Base-by-base conservation (phyloP, 1,140 invertebrate species). In the Globodera ellingtonae region DNA sequence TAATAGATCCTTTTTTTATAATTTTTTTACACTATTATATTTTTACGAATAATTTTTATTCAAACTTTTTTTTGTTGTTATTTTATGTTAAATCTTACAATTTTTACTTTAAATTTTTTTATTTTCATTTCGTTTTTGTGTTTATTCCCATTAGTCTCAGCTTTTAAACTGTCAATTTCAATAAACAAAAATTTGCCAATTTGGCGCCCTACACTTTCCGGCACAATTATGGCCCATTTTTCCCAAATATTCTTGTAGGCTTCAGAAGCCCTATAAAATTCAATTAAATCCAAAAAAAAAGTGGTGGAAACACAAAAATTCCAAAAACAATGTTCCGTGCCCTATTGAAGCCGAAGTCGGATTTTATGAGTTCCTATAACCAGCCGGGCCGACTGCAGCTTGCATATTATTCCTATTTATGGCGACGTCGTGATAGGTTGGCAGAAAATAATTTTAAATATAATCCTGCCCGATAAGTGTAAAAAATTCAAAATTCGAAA, bases 371-470 rank as follows among this genome's bases (percentile, higher is more conserved):
- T 73, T 82, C 83, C 46, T 88, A 88, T 84, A 59, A 70, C 8
- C 80, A 82, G 73, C 87, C 87, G 4, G 78, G 82, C 15, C 83
- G 80, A 46, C 81, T 89, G 44, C 56, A 76, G 66, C 71, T 88
- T 50, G 44, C 89, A 13, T 89, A 89, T 82, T 89, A 89, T 79
- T 82, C 81, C 62, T 89, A 89, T 82, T 74, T 87, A 73, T 89
- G 88, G 87, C 86, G 84, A 46, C 77, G 87, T 35, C 72, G 87
- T 71, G 86, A 88, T 80, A 79, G 87, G 87, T 89, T 76, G 59
- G 65, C 65, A 70, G 35, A 21, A 75, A 59, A 79, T 79, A 24
- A 48, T 47, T 3, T 74, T 74, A 18, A 18, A 18, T 62, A 62
- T 62, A 18, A 21, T 50, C 35, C 35, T 0, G 35, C 35, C 35